Evolutionary conservation across 1,140 invertebrate genomes (phyloP).

Genomic region (Aporrectodea caliginosa): DNA sequence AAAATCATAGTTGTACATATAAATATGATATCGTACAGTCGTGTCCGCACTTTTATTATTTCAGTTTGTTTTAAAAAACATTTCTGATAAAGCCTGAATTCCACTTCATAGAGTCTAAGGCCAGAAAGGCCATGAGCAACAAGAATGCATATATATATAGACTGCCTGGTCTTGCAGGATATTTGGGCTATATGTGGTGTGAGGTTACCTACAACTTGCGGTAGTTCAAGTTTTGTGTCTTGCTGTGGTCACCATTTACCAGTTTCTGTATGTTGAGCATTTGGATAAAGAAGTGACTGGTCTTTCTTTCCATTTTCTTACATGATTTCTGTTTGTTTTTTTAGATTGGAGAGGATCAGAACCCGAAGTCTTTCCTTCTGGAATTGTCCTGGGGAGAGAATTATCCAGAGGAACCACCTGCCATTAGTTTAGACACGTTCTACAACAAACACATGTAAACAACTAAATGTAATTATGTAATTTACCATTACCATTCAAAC

Average conservation of each 20-base stretch:
- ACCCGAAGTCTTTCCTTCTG: conserved; percentile 74
- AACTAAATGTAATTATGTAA: not conserved
- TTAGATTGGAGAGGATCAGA: conserved; percentile 78
- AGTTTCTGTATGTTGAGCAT: not conserved
- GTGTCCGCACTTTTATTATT: not conserved
- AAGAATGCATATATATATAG: too few species aligned
- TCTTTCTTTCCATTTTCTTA: not conserved
- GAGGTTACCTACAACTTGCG: not conserved
- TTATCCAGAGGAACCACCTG: conserved; percentile 78
- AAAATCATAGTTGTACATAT: too few species aligned
- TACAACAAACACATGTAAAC: conserved; percentile 87
- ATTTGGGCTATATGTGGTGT: not conserved
- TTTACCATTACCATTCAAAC: too few species aligned
- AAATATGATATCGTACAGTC: not conserved
- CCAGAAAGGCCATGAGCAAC: too few species aligned
- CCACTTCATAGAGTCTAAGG: too few species aligned
- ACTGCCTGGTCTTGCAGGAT: too few species aligned
- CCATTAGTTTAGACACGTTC: conserved; percentile 82
- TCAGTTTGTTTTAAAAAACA: not conserved
- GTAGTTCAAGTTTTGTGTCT: not conserved
- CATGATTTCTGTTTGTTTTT: conserved; percentile 42
- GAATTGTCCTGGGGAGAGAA: conserved; percentile 79
- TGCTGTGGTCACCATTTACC: not conserved
- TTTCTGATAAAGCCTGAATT: too few species aligned
- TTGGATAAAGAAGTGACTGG: too few species aligned